Conservation (phyloP, 2,888 invertebrate genomes). For the Azorinus chamasolen region DNA sequence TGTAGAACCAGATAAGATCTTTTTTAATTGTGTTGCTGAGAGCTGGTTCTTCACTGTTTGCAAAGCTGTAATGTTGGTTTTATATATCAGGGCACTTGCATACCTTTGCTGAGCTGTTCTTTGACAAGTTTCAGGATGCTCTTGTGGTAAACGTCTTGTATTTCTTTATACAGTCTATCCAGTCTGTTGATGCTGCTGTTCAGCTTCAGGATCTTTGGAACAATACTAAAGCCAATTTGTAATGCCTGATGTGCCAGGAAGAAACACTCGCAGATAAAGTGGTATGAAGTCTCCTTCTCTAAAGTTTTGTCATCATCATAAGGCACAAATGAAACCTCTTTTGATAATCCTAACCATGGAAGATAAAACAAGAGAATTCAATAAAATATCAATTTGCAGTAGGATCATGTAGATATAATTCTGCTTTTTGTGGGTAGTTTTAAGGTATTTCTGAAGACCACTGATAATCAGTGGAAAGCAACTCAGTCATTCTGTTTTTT, state of each 20-base stretch:
- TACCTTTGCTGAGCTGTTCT: slow-evolving; percentile 83
- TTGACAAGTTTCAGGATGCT: slow-evolving; percentile 87
- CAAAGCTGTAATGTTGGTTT: too few species aligned
- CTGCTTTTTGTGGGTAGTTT: too few species aligned
- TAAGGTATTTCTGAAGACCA: too few species aligned
- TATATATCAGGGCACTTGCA: too few species aligned
- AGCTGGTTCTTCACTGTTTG: too few species aligned
- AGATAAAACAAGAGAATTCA: too few species aligned
- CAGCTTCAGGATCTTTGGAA: slow-evolving; percentile 87
- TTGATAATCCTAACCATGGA: slow-evolving; percentile 76
- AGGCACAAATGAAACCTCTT: slow-evolving; percentile 94
- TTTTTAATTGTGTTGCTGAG: too few species aligned
- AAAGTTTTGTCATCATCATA: slow-evolving; percentile 87
- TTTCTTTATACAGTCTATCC: slow-evolving; percentile 91
- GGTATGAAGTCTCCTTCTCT: slow-evolving; percentile 68
- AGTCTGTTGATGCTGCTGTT: slow-evolving; percentile 91
- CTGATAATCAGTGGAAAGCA: too few species aligned
- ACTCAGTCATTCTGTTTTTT: too few species aligned
- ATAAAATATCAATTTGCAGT: too few species aligned
- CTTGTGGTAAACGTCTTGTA: slow-evolving; percentile 87
- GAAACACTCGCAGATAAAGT: slow-evolving; percentile 96
- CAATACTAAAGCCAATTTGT: slow-evolving; percentile 89
- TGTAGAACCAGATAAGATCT: too few species aligned
- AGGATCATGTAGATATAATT: too few species aligned
- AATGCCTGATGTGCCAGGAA: slow-evolving; percentile 95